Percentiles rank a stretch among this genome's conserved stretches.
phyloP scores from a whole-genome alignment of 2,113 vertebrate genomes.

The Ibidorhyncha struthersii region DNA sequence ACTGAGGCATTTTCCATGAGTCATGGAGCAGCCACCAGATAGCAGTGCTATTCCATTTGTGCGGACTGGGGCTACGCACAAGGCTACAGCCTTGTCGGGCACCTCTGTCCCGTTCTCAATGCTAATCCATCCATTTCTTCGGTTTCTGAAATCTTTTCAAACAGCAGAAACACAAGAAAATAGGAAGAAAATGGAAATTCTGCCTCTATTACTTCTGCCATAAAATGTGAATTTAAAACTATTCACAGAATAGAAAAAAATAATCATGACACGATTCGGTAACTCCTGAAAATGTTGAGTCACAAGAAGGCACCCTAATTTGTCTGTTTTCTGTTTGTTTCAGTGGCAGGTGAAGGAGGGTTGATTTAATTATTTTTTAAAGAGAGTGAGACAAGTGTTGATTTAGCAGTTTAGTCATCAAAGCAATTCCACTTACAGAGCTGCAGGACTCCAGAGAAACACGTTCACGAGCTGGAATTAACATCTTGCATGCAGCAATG shows the following conservation, averaged over 20 bases:
- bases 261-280: neutral
- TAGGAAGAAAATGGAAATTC: slow-evolving; percentile 8
- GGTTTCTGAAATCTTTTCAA: neutral
- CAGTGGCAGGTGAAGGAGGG: slow-evolving; percentile 9
- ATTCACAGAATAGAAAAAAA: neutral
- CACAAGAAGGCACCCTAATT: slow-evolving; percentile 3
- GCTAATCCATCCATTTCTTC: neutral
- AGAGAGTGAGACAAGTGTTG: slow-evolving; percentile 25
- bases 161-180: neutral
- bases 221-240: neutral
- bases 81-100: neutral
- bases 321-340: slow-evolving; percentile 53
- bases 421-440: slow-evolving; percentile 8
- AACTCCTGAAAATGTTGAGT: slow-evolving; percentile 10
- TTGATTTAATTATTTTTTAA: slow-evolving; percentile 52
- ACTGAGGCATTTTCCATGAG: slow-evolving; percentile 59
- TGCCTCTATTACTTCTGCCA: neutral
- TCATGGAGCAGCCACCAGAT: slow-evolving; percentile 61
- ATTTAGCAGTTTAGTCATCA: slow-evolving; percentile 52
- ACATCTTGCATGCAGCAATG: neutral
- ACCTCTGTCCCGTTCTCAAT: neutral
- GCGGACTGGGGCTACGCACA: neutral
- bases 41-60: slow-evolving; percentile 58
- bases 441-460: neutral
- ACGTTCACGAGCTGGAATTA: neutral